Conservation (phyloP, 1,140 invertebrate genomes). For the Leptoteleia sp. region DNA sequence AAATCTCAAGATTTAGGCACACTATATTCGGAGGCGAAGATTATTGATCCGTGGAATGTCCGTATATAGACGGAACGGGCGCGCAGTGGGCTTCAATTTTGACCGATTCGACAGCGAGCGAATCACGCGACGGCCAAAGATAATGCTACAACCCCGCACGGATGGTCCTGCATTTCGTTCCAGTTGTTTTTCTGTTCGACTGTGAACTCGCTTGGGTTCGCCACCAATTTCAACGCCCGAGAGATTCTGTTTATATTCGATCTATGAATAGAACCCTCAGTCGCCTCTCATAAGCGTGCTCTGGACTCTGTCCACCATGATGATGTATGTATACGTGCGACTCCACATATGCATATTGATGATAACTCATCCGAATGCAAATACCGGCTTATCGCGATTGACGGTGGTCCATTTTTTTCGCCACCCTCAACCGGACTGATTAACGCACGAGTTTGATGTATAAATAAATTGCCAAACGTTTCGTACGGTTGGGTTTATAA, state of each 20-base stretch:
- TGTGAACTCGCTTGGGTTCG: slow-evolving; percentile 34
- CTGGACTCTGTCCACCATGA: slow-evolving; percentile 54
- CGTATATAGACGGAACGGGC: slow-evolving; percentile 16
- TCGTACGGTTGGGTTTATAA: too few species aligned
- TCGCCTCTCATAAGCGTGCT: slow-evolving; percentile 47
- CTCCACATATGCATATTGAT: slow-evolving; percentile 25
- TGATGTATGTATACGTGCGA: slow-evolving; percentile 20
- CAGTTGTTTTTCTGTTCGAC: slow-evolving; percentile 37
- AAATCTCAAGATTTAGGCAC: slow-evolving; percentile 39
- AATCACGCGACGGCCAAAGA: slow-evolving; percentile 1
- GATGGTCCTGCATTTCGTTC: slow-evolving; percentile 42
- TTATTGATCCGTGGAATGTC: slow-evolving; percentile 39
- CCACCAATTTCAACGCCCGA: slow-evolving; percentile 43
- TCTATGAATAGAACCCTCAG: slow-evolving; percentile 67
- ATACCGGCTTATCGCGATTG: too few species aligned
- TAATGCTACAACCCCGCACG: too few species aligned
- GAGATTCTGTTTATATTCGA: slow-evolving; percentile 57
- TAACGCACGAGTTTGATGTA: too few species aligned
- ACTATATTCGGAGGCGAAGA: slow-evolving; percentile 37
- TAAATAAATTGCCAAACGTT: too few species aligned
- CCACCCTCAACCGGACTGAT: too few species aligned
- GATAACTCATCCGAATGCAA: slow-evolving; percentile 24
- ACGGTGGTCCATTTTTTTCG: too few species aligned
- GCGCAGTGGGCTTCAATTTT: slow-evolving; percentile 4
- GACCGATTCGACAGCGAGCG: background rate